Evolutionary conservation across 2,113 vertebrate species (phyloP), one percentile per base, ranked within the genome.

Genomic region (Galemys pyrenaicus): DNA sequence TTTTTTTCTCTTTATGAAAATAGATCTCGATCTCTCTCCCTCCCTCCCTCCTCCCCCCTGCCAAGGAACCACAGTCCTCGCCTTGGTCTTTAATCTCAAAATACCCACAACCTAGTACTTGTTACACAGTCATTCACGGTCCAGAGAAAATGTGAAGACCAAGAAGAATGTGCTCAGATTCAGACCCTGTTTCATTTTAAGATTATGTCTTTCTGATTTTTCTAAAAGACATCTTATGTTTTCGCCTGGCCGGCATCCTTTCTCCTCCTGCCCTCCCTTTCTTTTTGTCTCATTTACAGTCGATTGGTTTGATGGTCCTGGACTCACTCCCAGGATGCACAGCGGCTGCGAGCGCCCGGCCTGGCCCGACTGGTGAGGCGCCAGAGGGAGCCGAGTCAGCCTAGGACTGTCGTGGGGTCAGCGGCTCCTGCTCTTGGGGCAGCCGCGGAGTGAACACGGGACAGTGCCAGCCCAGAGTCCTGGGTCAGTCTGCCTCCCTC

Each of bases 1-100:
- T 22, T 79, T 68, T 65, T 78, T 70, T 54, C 39, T 56, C 46
- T 70, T 49, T 46, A 88, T 91, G 77, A 95, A 95, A 96, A 89
- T 22, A 62, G 54, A 56, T 56, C n/a, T 70, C 37, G 20, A 17
- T 10, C 30, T 6, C 16, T 68, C 32, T 85, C 2, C 35, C 49
- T 67, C 73, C 65, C 46, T 49, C 46, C 46, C 10, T 49, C 15
- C 16, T 51, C 3, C 49, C 49, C 54, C 15, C 17, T 9, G 5
- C 54, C 20, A 56, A 22, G 20, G 54, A 56, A 78, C n/a, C 20
- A 32, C 16, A 32, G 39, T 26, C 89, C 35, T 81, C 5, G 24
- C 44, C 10, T 74, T 24, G 28, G 24, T 54, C 15, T 54, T 84
- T 26, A 17, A 28, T 44, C 65, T 68, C 35, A 49, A 35, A 74